phyloP scores from a whole-genome alignment of 37 sponge, comb jelly and placozoan genomes.

The Theonella swinhoei region DNA sequence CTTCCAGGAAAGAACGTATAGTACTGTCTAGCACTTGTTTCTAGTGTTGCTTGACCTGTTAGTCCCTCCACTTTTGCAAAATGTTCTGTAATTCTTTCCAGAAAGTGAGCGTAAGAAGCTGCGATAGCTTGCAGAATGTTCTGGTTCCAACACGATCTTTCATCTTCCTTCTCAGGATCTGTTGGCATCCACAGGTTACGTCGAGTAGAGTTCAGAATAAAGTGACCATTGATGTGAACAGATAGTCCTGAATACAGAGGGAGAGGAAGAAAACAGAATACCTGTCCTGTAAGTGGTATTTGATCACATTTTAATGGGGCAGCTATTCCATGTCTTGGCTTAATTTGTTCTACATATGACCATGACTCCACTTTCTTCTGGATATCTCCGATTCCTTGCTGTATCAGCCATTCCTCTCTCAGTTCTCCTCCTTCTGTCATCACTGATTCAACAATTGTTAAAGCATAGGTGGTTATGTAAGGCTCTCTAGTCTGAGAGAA shows the following conservation, averaged over 20 bases:
- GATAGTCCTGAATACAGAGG: conserved; percentile 25
- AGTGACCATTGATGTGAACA: conserved; percentile 62
- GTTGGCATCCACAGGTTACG: conserved; percentile 10
- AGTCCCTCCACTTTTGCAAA: neutral
- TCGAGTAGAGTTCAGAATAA: conserved; percentile 24
- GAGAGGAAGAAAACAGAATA: conserved; percentile 56
- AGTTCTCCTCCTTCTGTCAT: neutral
- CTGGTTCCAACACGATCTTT: conserved; percentile 41
- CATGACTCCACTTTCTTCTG: neutral
- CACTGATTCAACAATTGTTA: neutral
- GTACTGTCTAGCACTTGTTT: neutral
- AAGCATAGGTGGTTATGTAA: neutral
- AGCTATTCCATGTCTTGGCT: conserved; percentile 30
- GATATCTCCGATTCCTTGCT: conserved; percentile 21
- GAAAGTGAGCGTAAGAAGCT: conserved; percentile 45
- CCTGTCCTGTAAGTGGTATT: neutral
- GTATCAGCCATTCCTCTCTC: conserved; percentile 12
- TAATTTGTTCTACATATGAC: neutral
- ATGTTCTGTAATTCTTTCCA: neutral
- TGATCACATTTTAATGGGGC: neutral
- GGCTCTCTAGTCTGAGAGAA: neutral
- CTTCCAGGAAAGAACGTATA: conserved; percentile 24
- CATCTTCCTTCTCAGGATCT: conserved; percentile 9
- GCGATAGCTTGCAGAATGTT: conserved; percentile 23
- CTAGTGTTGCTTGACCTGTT: neutral